A percentile compares a stretch with the other conserved stretches of the same genome.
phyloP scores from a whole-genome alignment of 2,888 invertebrate genomes.

The Acanthoscelides obtectus region DNA sequence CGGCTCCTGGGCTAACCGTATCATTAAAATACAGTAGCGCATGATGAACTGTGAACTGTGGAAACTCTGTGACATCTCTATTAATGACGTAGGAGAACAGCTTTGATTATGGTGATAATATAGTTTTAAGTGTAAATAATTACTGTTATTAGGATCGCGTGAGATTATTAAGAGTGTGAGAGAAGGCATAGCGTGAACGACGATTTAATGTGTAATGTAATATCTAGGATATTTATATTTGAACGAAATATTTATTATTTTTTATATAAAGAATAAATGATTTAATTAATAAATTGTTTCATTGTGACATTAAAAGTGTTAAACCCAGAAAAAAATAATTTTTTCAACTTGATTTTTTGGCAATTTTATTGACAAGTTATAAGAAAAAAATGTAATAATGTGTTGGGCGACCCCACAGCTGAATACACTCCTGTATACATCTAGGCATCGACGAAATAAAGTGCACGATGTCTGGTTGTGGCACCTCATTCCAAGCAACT shows the following conservation, averaged over 20 bases:
- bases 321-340: too few species aligned
- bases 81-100: background rate
- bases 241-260: constrained; percentile 12
- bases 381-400: too few species aligned
- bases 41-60: too few species aligned
- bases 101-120: constrained; percentile 7
- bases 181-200: background rate
- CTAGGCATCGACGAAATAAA: too few species aligned
- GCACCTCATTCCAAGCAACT: too few species aligned
- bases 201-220: constrained; percentile 5
- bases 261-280: constrained; percentile 9
- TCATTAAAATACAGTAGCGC: too few species aligned
- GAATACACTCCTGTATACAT: too few species aligned
- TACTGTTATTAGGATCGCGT: constrained; percentile 7
- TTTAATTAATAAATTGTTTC: constrained; percentile 7
- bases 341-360: too few species aligned
- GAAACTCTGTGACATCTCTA: background rate
- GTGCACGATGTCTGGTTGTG: too few species aligned
- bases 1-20: too few species aligned
- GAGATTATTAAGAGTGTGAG: constrained; percentile 6
- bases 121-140: constrained; percentile 12
- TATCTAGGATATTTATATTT: constrained; percentile 11
- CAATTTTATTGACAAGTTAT: too few species aligned
- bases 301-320: background rate
- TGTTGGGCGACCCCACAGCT: too few species aligned